A percentile compares a stretch with the other conserved stretches of the same genome.
These are phyloP conservation scores for Seira ritae DNA, from an alignment of 2,888 invertebrate genomes.

Conservation along the genomic window DNA sequence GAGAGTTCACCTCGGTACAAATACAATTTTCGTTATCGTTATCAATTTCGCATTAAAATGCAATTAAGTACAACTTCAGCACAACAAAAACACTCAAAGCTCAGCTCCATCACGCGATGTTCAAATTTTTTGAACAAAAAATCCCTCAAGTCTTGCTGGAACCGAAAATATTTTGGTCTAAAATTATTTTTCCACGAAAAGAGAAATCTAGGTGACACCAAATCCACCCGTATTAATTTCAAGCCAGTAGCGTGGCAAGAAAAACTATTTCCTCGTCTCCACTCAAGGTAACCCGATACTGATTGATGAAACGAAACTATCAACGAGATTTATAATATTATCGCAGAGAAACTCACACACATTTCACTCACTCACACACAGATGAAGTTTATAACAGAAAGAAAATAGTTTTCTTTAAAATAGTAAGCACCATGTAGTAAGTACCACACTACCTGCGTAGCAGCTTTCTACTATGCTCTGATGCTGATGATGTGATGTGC, in stretches of 20 bases:
- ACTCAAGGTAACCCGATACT: constrained; percentile 14
- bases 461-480: no score
- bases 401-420: not conserved
- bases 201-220: not conserved
- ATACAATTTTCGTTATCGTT: no score
- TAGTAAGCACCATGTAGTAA: constrained; percentile 1
- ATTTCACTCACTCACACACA: constrained; percentile 7
- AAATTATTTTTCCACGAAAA: no score
- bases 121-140: no score
- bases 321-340: not conserved
- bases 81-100: no score
- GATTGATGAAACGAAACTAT: constrained; percentile 16
- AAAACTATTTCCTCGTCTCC: not conserved
- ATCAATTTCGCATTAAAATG: no score
- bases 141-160: no score
- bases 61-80: no score
- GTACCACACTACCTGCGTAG: not conserved
- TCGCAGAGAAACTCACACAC: not conserved
- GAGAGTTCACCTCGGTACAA: no score
- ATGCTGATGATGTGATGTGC: no score
- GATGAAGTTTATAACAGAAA: not conserved
- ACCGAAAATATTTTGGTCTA: no score
- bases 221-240: constrained; percentile 14
- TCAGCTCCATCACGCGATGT: no score
- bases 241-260: not conserved